These are phyloP conservation scores for Keiferia lycopersicella DNA, from an alignment of 2,888 invertebrate genomes.

Conservation along the genomic window DNA sequence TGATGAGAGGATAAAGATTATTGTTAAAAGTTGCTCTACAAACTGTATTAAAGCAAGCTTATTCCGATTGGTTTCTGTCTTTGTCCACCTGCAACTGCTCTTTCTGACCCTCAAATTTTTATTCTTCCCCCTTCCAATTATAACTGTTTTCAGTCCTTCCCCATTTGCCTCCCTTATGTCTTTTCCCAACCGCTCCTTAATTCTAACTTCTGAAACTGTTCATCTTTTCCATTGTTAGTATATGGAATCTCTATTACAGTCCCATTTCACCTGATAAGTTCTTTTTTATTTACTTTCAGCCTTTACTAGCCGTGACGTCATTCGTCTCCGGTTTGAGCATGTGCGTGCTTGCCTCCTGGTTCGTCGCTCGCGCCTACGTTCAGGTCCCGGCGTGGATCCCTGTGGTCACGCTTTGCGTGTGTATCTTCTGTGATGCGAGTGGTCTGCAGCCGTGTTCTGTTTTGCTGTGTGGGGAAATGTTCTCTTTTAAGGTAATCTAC, in stretches of 20 bases:
- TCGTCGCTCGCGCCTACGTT: constrained; percentile 52
- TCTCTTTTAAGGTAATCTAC: constrained; percentile 68
- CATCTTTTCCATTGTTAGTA: background rate
- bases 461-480: constrained; percentile 75
- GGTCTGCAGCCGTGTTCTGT: constrained; percentile 78
- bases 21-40: no score
- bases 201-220: no score
- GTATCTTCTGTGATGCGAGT: constrained; percentile 73
- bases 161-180: no score
- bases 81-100: no score
- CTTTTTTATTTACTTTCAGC: constrained; percentile 44
- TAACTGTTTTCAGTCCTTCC: no score
- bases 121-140: no score
- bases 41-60: no score
- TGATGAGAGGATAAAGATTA: no score
- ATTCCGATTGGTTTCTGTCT: no score
- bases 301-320: constrained; percentile 57
- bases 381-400: constrained; percentile 72
- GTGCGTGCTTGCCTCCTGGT: constrained; percentile 67
- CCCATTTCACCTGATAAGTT: background rate
- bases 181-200: no score
- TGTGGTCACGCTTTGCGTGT: constrained; percentile 69
- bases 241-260: no score
- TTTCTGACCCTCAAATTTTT: no score
- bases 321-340: constrained; percentile 66